These are phyloP conservation scores for Trogon surrucura DNA, from an alignment of 2,113 vertebrate genomes.

Conservation along the genomic window DNA sequence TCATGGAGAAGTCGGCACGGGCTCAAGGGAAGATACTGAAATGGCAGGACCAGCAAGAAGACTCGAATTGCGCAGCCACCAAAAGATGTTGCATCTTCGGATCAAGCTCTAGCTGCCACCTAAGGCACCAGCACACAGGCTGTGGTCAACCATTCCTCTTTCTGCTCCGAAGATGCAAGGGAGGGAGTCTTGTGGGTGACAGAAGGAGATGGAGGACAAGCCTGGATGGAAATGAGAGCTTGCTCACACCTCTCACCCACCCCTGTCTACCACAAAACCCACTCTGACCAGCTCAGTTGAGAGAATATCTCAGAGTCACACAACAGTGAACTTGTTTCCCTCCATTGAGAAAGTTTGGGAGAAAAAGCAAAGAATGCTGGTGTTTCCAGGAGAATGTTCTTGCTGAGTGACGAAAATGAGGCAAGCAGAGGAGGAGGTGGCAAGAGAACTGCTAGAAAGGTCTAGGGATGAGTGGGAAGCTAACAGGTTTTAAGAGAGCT, in stretches of 20 bases:
- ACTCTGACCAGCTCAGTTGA: not conserved
- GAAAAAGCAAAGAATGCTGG: fast-evolving
- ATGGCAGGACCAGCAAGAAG: not conserved
- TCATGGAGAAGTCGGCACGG: not conserved
- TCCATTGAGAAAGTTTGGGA: not conserved
- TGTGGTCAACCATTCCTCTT: not conserved
- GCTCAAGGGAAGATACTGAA: not conserved
- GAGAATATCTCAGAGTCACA: not conserved
- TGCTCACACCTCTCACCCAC: not conserved
- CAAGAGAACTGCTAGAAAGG: not conserved
- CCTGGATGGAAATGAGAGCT: fast-evolving
- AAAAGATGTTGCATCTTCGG: fast-evolving
- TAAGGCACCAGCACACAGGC: fast-evolving
- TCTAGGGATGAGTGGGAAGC: not conserved
- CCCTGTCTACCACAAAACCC: not conserved
- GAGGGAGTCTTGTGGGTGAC: not conserved
- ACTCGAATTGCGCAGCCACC: not conserved
- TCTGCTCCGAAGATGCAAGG: not conserved
- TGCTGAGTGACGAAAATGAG: not conserved
- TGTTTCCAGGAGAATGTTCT: not conserved
- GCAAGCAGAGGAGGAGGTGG: not conserved
- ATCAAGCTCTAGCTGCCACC: not conserved
- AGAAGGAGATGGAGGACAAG: not conserved
- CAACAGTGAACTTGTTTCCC: fast-evolving
- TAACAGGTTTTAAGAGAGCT: not conserved